phyloP scores from a whole-genome alignment of 2,888 invertebrate genomes.

The Amorpha juglandis region DNA sequence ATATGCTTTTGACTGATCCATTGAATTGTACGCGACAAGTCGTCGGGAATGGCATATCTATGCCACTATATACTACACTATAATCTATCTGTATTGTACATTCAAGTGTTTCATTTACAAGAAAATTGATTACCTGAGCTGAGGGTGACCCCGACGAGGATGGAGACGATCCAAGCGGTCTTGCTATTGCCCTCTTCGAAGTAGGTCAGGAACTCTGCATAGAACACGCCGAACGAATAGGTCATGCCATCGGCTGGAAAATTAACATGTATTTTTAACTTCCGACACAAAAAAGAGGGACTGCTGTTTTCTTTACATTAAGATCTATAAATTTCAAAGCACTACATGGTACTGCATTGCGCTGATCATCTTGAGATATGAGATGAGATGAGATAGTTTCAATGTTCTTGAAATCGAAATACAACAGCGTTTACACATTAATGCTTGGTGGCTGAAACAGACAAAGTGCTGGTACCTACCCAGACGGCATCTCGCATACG shows the following conservation, averaged over 20 bases:
- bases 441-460: no score
- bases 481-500: no score
- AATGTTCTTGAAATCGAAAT: no score
- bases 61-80: no score
- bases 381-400: no score
- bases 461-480: no score
- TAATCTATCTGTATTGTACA: neutral
- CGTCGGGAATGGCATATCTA: neutral
- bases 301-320: no score
- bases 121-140: constrained; percentile 90
- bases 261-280: constrained; percentile 34
- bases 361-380: no score
- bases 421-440: no score
- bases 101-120: constrained; percentile 15
- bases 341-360: no score
- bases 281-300: no score
- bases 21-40: neutral
- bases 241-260: constrained; percentile 97
- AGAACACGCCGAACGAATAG: constrained; percentile 98
- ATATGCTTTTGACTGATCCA: neutral
- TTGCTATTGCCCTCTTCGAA: constrained; percentile 93
- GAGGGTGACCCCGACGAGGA: constrained; percentile 97
- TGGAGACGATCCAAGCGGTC: constrained; percentile 96
- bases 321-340: no score
- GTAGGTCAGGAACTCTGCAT: constrained; percentile 92